Base-by-base conservation (phyloP, 1,140 invertebrate species). In the Gerris buenoi region DNA sequence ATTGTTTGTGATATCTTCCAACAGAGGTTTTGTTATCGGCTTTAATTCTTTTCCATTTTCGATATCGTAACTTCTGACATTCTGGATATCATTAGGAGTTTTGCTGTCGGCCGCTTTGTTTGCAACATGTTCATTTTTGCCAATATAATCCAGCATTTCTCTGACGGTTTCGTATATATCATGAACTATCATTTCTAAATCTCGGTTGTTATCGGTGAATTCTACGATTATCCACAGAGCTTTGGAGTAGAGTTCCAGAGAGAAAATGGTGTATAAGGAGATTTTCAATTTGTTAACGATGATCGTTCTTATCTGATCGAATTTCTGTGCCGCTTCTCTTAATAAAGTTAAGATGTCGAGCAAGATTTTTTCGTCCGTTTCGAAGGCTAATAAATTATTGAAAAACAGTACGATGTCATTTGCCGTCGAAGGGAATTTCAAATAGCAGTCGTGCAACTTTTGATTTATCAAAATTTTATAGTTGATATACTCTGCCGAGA, bases 161-260 rank as follows among this genome's bases (percentile, higher is more conserved):
- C 91, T 92, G 10, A 97, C 77, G 27, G 87, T 84, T 66, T 85
- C 81, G 68, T 87, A 83, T 27, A 96, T 81, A 68, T 85, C 84
- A 61, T 82, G 83, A 75, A 96, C 84, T 0, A 95, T 88, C 65
- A 84, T 83, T 65, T 87, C 81, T 28, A 95, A 92, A 69, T 95
- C 88, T 2, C 87, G 82, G 5, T 84, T 79, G 0, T 81, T 84
- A 23, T 86, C 86, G 0, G 91, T 91, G 76, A 97, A 99, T 79
- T 98, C 95, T 27, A 95, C 95, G 33, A 99, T 81, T 73, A 99
- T 94, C 96, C 97, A 99, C n/a, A 98, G 80, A 1, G 95, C 91
- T 2, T 91, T 89, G 68, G 95, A 85, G 72, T 95, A 89, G n/a
- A 97, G 88, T 77, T 87, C 86, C 5, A 88, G 85, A 10, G 87